Evolutionary conservation across 1,140 invertebrate genomes (phyloP), one percentile per base, ranked within the genome.

Genomic region (Brachionus koreanus): DNA sequence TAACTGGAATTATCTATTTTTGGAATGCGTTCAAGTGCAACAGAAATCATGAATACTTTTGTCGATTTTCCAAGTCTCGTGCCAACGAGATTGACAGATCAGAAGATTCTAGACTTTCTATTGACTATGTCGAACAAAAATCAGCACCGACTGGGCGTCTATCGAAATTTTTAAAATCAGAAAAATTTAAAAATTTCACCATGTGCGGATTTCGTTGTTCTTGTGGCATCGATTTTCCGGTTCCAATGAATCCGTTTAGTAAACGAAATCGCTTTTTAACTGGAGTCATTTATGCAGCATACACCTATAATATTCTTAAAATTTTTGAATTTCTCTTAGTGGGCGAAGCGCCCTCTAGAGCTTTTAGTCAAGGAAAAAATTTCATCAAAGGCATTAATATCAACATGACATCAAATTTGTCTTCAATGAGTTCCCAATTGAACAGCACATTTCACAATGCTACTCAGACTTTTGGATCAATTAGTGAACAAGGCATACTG

Each of bases 1-100:
- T 79, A n/a, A 79, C 76, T 12, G 16, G 52, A 5, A 23, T 79
- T 19, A 79, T 79, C 42, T 79, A 79, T 37, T 39, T 79, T 25
- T 79, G 76, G 76, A 79, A 79, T 37, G 46, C 76, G 7, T 79
- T 79, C n/a, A 79, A 79, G 12, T 79, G 76, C 39, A 79, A 65
- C 4, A 13, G 76, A 9, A 61, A 65, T 25, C 76, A 79, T 61
- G 49, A 79, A 13, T 39, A 74, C 43, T 74, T 74, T 74, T 74
- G 69, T 39, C 9, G 9, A 49, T 74, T 46, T 49, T 74, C 69
- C 19, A 43, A 74, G n/a, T 46, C 12, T 12, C 37, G 33, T 6
- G 19, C 16, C 5, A 76, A 25, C 2, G 29, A 25, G 3, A 3
- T 13, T 10, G 13, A 35, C 0, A 23, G 12, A 16, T 65, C 49